Evolutionary conservation across 2,888 invertebrate species (phyloP), one percentile per base, ranked within the genome.

Genomic region (Panopea generosa): DNA sequence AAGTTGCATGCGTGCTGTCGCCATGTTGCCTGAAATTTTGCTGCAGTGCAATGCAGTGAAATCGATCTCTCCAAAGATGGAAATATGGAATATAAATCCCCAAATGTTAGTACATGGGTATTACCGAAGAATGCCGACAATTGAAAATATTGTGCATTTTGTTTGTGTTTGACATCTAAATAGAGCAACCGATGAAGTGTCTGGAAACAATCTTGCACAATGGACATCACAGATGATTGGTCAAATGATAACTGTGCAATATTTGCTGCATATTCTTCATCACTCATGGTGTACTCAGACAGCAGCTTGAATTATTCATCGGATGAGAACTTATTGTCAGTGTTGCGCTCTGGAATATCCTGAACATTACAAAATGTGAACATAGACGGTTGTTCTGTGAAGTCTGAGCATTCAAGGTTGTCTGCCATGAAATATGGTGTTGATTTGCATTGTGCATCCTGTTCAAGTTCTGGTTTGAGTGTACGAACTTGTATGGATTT

Each of bases 251-350:
- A 24, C 16, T 20, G 2, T 6, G 1, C 49, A 22, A 26, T 27
- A 20, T 20, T 43, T 22, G n/a, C 11, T 3, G 2, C 26, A n/a
- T 57, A 68, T 40, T 60, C 43, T 33, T 24, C 6, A 29, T 60
- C 60, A 38, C 59, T 33, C 67, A 67, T 67, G 26, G 57, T 59
- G 47, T 47, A 52, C 27, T 67, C 24, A 2, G 67, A 16, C 16
- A 67, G 26, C 20, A n/a, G 43, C 3, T 26, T 50, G 49, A 27
- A 67, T n/a, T n/a, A 67, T 16, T 67, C 67, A n/a, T 4, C 11
- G 27, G 59, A 59, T 24, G 40, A 18, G 22, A 18, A 45, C 2
- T 20, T 7, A 11, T 33, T 33, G 24, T 26, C 27, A 3, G 20
- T 24, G 7, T 16, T 45, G 20, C 20, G 45, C 6, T 18, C n/a